phyloP scores from a whole-genome alignment of 2,888 invertebrate genomes.

The Rhogogaster chlorosoma region DNA sequence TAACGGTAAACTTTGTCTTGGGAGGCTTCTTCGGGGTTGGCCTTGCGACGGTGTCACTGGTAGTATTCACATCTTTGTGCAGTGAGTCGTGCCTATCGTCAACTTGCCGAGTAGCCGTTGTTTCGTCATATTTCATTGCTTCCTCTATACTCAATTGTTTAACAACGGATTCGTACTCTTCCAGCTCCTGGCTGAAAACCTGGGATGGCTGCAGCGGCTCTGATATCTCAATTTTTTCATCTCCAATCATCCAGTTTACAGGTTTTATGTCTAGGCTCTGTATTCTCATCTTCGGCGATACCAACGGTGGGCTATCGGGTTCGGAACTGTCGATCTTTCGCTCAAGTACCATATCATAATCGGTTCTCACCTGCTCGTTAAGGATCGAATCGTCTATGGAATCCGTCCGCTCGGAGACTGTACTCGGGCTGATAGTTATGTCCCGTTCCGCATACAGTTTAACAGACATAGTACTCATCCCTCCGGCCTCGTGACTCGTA shows the following conservation, averaged over 20 bases:
- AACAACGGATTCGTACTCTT: constrained; percentile 70
- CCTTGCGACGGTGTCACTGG: not conserved
- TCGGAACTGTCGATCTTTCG: constrained; percentile 69
- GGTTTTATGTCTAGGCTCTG: constrained; percentile 73
- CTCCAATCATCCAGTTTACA: constrained; percentile 75
- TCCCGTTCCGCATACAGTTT: constrained; percentile 68
- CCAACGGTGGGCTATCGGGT: constrained; percentile 70
- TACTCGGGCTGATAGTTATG: constrained; percentile 68
- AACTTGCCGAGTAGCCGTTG: not conserved
- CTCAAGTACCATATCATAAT: constrained; percentile 54
- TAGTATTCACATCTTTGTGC: constrained; percentile 46
- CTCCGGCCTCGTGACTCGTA: constrained; percentile 69
- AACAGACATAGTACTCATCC: constrained; percentile 67
- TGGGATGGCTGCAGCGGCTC: constrained; percentile 72
- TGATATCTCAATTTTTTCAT: constrained; percentile 74
- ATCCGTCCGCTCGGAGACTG: constrained; percentile 69
- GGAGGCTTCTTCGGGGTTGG: not conserved
- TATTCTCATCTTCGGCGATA: constrained; percentile 70
- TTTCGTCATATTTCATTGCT: not conserved
- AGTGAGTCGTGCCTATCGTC: not conserved
- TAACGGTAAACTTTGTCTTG: constrained; percentile 69
- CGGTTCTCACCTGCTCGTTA: constrained; percentile 58
- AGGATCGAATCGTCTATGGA: constrained; percentile 65
- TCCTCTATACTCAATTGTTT: constrained; percentile 58
- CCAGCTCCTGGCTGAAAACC: constrained; percentile 73